These are phyloP conservation scores for Disparrhopalites patrizii DNA, from an alignment of 2,888 invertebrate species.

Conservation along the genomic window DNA sequence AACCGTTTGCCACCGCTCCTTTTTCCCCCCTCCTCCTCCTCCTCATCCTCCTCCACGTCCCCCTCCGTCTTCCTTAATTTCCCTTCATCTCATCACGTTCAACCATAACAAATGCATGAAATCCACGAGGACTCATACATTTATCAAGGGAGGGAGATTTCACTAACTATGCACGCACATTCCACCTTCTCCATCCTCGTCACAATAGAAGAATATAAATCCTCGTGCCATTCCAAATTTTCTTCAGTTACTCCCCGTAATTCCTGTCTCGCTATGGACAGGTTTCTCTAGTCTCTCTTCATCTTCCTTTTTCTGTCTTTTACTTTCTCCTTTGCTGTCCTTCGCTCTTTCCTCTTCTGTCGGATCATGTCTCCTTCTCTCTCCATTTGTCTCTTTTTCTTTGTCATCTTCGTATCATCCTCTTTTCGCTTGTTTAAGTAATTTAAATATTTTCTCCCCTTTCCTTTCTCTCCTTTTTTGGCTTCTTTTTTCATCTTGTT, in stretches of 20 bases:
- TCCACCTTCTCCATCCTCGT: neutral
- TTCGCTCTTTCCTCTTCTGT: too few relatives aligned
- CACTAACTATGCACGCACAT: constrained; percentile 13
- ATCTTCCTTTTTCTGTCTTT: too few relatives aligned
- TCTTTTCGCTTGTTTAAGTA: too few relatives aligned
- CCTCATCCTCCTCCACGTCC: neutral
- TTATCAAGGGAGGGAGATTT: constrained; percentile 18
- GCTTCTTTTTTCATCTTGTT: too few relatives aligned
- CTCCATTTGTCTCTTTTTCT: too few relatives aligned
- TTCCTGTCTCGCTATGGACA: too few relatives aligned
- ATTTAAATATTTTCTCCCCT: too few relatives aligned
- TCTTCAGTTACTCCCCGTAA: neutral
- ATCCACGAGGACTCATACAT: constrained; percentile 19
- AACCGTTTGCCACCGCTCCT: constrained; percentile 4
- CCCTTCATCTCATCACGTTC: constrained; percentile 27
- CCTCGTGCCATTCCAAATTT: neutral
- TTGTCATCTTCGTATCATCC: too few relatives aligned
- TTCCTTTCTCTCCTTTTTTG: too few relatives aligned
- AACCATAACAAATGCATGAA: constrained; percentile 28
- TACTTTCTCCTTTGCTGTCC: too few relatives aligned
- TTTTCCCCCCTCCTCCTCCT: constrained; percentile 14
- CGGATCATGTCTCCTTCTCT: too few relatives aligned
- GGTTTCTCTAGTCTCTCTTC: too few relatives aligned
- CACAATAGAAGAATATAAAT: neutral
- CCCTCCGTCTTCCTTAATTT: constrained; percentile 23